Percentiles rank a stretch among this genome's conserved stretches.
These are phyloP conservation scores for Oncopeltus fasciatus DNA, from an alignment of 1,140 invertebrate genomes.

Conservation along the genomic window DNA sequence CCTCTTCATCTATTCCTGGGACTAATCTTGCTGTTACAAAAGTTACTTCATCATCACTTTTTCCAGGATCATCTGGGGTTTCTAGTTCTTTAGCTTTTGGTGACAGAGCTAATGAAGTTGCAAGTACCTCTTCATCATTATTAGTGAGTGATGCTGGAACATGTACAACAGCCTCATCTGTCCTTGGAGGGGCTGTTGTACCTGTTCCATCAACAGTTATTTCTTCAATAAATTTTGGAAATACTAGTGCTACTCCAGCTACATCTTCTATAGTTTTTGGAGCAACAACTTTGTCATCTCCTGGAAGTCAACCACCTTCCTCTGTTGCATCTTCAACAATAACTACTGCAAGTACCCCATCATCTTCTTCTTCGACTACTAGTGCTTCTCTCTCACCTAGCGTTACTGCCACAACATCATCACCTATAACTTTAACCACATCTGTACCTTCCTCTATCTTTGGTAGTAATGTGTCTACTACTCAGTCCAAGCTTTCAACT, in stretches of 20 bases:
- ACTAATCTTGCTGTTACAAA: not conserved
- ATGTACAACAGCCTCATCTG: not conserved
- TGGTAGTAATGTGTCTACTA: no score
- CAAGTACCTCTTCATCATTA: no score
- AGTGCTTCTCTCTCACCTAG: not conserved
- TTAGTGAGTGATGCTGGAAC: no score
- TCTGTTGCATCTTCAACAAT: not conserved
- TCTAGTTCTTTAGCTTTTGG: not conserved
- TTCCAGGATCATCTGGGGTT: not conserved
- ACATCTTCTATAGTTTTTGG: not conserved
- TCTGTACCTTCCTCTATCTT: slow-evolving; percentile 1
- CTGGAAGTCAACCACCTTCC: not conserved
- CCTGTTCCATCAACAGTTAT: not conserved
- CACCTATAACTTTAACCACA: no score
- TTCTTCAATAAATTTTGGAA: not conserved
- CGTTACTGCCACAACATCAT: not conserved
- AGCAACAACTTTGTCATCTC: not conserved
- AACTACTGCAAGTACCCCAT: not conserved
- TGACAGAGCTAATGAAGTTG: not conserved
- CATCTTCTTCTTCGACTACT: not conserved
- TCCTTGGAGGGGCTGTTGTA: not conserved
- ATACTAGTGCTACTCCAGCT: not conserved
- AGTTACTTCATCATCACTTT: not conserved
- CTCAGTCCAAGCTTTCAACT: no score
- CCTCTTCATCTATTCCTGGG: not conserved